Evolutionary conservation across 2,888 invertebrate species (phyloP).

Genomic region (Eilema sororculum): DNA sequence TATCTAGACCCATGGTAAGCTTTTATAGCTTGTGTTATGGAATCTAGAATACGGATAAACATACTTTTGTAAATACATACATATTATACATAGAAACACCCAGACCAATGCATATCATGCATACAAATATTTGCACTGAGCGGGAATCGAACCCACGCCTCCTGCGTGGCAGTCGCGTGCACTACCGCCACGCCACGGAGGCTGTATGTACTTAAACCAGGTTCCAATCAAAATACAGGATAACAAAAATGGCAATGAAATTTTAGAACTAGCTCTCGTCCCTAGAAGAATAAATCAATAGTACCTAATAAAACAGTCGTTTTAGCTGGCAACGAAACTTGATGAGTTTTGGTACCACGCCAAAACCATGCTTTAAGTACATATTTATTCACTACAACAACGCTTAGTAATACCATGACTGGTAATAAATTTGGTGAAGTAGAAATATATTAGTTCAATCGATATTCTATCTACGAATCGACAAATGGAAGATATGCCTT

Average conservation of each 20-base stretch:
- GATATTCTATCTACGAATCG: neutral
- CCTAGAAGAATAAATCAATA: slow-evolving; percentile 20
- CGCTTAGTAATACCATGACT: neutral
- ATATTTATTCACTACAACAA: slow-evolving; percentile 29
- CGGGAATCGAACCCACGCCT: too few relatives aligned
- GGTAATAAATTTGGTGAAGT: slow-evolving; percentile 13
- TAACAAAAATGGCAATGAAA: neutral
- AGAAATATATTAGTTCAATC: neutral
- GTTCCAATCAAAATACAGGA: neutral
- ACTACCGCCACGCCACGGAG: too few relatives aligned
- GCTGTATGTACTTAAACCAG: too few relatives aligned
- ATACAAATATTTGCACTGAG: too few relatives aligned
- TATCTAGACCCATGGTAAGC: too few relatives aligned
- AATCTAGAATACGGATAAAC: too few relatives aligned
- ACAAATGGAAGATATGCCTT: neutral
- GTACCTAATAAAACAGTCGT: slow-evolving; percentile 25
- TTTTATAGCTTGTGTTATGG: too few relatives aligned
- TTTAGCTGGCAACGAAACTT: slow-evolving; percentile 20
- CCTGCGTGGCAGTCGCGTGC: too few relatives aligned
- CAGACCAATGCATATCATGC: too few relatives aligned
- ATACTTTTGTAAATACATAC: too few relatives aligned
- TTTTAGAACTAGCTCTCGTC: neutral
- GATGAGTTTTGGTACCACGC: slow-evolving; percentile 33
- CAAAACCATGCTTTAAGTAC: slow-evolving; percentile 27
- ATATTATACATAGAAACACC: too few relatives aligned